A percentile compares a stretch with the other conserved stretches of the same genome.
Evolutionary conservation across 2,113 vertebrate genomes (phyloP).

Genomic region (Marmota flaviventris): DNA sequence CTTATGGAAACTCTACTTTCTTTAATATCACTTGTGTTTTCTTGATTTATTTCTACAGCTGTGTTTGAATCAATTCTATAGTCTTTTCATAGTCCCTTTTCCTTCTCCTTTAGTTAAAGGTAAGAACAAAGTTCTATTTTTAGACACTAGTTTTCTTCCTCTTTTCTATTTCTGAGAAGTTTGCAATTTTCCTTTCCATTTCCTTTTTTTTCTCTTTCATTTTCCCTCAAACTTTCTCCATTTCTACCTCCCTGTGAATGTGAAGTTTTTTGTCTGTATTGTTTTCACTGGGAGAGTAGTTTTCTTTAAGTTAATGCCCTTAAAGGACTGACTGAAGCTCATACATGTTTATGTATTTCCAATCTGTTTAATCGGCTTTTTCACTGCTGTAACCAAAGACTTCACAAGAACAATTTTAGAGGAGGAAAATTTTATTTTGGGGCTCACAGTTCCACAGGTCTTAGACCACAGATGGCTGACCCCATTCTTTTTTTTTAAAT

Average conservation of each 20-base stretch:
- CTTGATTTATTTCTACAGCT: constrained; percentile 15
- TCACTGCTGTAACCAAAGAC: no score
- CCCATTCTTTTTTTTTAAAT: no score
- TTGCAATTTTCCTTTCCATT: no score
- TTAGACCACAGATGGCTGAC: no score
- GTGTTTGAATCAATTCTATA: background rate
- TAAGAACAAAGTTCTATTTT: background rate
- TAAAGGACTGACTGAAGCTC: background rate
- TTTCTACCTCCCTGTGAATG: background rate
- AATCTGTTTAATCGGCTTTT: background rate
- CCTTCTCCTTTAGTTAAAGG: background rate
- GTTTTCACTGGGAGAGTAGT: background rate
- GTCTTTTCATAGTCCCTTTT: background rate
- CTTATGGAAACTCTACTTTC: background rate
- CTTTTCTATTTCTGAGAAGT: background rate
- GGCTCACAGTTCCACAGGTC: no score
- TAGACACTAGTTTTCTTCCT: background rate
- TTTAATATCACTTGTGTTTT: constrained; percentile 10
- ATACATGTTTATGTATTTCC: background rate
- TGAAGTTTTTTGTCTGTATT: background rate
- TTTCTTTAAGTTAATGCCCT: background rate
- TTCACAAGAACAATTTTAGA: no score
- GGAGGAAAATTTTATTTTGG: no score
- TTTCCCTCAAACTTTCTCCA: background rate
- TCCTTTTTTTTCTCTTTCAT: background rate